Evolutionary conservation across 1,140 invertebrate species (phyloP).

Genomic region (Camponotus vicinus): DNA sequence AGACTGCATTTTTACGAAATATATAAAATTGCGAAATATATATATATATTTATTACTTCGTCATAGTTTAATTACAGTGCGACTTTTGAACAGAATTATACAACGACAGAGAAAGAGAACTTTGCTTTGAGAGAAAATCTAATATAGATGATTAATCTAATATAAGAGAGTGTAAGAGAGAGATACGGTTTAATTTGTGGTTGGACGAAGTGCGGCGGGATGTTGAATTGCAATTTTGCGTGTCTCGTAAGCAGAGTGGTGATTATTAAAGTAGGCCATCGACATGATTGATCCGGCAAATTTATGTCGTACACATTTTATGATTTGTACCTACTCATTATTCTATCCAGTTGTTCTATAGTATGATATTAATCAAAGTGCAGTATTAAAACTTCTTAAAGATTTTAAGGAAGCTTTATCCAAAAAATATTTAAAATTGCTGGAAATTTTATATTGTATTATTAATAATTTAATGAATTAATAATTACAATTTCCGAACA

Average conservation of each 20-base stretch:
- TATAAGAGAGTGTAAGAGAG: no score
- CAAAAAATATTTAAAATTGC: neutral
- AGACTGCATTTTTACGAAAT: neutral
- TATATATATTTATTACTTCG: neutral
- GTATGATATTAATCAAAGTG: neutral
- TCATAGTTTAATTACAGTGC: constrained; percentile 4
- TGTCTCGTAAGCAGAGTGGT: constrained; percentile 24
- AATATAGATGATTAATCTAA: constrained; percentile 25
- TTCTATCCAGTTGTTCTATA: no score
- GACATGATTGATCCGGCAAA: constrained; percentile 31
- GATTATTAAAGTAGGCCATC: constrained; percentile 65
- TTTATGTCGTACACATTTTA: constrained; percentile 16
- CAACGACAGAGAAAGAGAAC: neutral
- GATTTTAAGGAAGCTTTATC: neutral
- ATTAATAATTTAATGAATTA: neutral
- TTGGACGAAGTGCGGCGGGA: neutral
- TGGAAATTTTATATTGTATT: neutral
- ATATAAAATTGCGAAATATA: neutral
- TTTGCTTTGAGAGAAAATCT: neutral
- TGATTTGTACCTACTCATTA: constrained; percentile 18
- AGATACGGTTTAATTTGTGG: neutral
- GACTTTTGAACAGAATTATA: neutral
- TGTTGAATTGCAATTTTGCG: constrained; percentile 59
- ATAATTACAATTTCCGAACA: neutral
- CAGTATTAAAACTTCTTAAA: neutral